Percentiles rank a stretch among this genome's conserved stretches.
Evolutionary conservation across 2,888 invertebrate genomes (phyloP).

Genomic region (Pogonocherus hispidulus): DNA sequence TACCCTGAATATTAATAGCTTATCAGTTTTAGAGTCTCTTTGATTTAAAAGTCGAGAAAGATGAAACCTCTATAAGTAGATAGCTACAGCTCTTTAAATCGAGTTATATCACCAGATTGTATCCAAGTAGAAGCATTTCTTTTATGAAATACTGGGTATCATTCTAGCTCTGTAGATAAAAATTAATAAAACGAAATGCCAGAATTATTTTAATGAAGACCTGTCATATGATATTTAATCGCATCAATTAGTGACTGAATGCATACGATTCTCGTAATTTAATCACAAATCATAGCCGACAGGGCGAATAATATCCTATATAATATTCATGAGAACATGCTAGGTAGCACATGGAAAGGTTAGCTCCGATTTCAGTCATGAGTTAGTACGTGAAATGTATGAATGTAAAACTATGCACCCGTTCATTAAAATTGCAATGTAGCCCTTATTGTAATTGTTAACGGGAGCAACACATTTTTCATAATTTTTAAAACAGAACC

Average conservation of each 20-base stretch:
- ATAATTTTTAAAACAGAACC: no score
- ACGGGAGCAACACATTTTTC: no score
- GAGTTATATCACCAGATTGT: no score
- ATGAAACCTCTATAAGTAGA: no score
- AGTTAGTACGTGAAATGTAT: conserved; percentile 9
- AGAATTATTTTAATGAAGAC: neutral
- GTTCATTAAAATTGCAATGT: conserved; percentile 14
- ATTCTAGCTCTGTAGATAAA: neutral
- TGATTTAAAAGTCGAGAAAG: no score
- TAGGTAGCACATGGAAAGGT: conserved; percentile 18
- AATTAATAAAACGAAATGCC: neutral
- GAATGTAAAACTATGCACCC: conserved; percentile 18
- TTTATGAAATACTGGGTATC: no score
- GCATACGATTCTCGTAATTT: conserved; percentile 24
- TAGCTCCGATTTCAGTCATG: conserved; percentile 10
- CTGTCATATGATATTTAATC: neutral
- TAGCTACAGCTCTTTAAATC: no score
- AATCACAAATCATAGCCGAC: conserved; percentile 22
- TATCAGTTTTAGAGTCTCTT: no score
- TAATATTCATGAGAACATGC: conserved; percentile 18
- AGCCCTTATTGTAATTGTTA: conserved; percentile 9
- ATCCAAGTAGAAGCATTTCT: no score
- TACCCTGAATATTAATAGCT: no score
- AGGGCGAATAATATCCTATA: conserved; percentile 15
- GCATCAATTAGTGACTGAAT: conserved; percentile 4